phyloP scores from a whole-genome alignment of 2,113 vertebrate genomes.

The Cebidichthys violaceus region DNA sequence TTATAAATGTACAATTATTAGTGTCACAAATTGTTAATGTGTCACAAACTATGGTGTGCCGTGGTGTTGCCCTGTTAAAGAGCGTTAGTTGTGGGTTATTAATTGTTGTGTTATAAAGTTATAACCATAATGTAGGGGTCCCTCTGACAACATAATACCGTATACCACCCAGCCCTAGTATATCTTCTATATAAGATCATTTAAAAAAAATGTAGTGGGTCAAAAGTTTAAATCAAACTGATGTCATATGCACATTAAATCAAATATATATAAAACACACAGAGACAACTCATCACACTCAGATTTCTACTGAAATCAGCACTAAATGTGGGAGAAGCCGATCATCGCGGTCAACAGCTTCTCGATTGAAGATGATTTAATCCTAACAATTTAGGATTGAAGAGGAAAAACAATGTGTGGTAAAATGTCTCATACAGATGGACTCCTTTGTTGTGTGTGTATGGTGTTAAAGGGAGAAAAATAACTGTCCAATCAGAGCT shows the following conservation, averaged over 20 bases:
- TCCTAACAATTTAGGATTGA: not conserved
- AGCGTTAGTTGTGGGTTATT: no score
- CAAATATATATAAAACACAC: not conserved
- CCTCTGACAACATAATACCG: no score
- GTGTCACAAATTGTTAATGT: no score
- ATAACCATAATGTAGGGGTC: no score
- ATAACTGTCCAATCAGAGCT: conserved; percentile 38
- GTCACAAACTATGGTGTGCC: no score
- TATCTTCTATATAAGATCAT: not conserved
- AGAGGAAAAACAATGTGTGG: not conserved
- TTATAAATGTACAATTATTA: no score
- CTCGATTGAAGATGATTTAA: not conserved
- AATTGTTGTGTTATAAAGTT: no score
- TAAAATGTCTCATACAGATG: not conserved
- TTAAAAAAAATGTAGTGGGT: not conserved
- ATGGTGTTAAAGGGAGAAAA: conserved; percentile 16
- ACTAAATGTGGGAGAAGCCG: not conserved
- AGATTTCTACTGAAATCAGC: not conserved
- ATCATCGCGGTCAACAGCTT: not conserved
- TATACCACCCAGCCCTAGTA: no score
- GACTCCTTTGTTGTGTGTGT: not conserved
- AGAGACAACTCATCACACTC: no score
- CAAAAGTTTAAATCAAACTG: not conserved
- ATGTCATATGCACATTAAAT: not conserved
- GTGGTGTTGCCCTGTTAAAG: no score